phyloP scores from a whole-genome alignment of 2,888 invertebrate genomes.

The Ennomos erosarius region DNA sequence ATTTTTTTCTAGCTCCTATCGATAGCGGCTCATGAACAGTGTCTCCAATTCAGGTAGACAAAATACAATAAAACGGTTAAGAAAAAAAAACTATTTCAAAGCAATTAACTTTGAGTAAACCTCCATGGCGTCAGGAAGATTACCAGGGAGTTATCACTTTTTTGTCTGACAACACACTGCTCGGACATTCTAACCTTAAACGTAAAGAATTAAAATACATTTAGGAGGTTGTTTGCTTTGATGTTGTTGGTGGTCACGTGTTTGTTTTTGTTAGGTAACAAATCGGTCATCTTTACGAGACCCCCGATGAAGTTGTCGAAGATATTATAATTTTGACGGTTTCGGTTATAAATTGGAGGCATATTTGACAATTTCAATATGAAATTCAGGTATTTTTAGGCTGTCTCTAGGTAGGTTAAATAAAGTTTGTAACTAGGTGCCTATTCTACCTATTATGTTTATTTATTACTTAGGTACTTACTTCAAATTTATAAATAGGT shows the following conservation, averaged over 20 bases:
- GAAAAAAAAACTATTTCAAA: constrained; percentile 72
- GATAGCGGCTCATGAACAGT: constrained; percentile 58
- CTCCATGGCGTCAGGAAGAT: constrained; percentile 81
- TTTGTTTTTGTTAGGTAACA: constrained; percentile 79
- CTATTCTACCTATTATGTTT: too few species aligned
- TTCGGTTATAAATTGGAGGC: neutral
- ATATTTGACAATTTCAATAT: too few species aligned
- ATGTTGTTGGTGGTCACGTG: constrained; percentile 71
- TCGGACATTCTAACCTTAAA: constrained; percentile 44
- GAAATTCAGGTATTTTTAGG: too few species aligned
- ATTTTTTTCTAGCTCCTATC: constrained; percentile 61
- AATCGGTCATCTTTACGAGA: constrained; percentile 69
- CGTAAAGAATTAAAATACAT: constrained; percentile 43
- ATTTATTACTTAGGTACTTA: too few species aligned
- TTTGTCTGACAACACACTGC: constrained; percentile 51
- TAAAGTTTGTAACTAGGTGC: too few species aligned
- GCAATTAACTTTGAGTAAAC: constrained; percentile 80
- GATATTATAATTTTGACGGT: constrained; percentile 44
- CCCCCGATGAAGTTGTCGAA: constrained; percentile 66
- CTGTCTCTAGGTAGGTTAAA: too few species aligned
- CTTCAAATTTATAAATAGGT: too few species aligned
- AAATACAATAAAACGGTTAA: constrained; percentile 76
- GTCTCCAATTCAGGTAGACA: constrained; percentile 81
- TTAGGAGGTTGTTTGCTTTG: constrained; percentile 34
- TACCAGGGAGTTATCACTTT: constrained; percentile 82